phyloP scores from a whole-genome alignment of 2,797 vertebrate genomes.

The Miichthys miiuy region DNA sequence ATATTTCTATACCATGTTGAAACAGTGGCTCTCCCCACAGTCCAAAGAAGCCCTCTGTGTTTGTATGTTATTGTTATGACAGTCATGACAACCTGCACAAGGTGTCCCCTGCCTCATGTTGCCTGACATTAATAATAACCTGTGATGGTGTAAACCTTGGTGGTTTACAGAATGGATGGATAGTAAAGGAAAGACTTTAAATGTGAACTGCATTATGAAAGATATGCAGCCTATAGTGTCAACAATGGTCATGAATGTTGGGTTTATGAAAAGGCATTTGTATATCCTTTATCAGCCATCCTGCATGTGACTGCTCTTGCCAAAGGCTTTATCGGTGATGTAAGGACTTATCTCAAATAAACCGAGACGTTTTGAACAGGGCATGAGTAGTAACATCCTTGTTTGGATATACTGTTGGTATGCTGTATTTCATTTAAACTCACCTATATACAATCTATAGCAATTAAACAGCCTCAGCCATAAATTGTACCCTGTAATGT shows the following conservation, averaged over 20 bases:
- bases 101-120: not conserved
- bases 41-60: not conserved
- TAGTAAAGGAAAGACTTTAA: too few relatives aligned
- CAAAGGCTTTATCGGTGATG: too few relatives aligned
- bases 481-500: too few relatives aligned
- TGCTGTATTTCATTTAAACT: too few relatives aligned
- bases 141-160: too few relatives aligned
- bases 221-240: not conserved
- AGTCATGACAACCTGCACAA: not conserved
- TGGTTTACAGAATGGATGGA: not conserved
- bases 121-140: too few relatives aligned
- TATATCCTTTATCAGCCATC: not conserved
- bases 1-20: not conserved
- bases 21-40: not conserved
- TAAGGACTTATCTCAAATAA: not conserved
- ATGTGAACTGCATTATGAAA: not conserved
- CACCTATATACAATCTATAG: too few relatives aligned
- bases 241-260: not conserved
- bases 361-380: not conserved
- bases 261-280: not conserved
- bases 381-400: not conserved
- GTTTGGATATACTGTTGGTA: too few relatives aligned
- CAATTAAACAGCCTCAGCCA: too few relatives aligned
- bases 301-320: slow-evolving; percentile 19
- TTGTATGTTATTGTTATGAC: not conserved